Base-by-base conservation (phyloP, 2,888 invertebrate genomes). In the Trisateles emortualis region DNA sequence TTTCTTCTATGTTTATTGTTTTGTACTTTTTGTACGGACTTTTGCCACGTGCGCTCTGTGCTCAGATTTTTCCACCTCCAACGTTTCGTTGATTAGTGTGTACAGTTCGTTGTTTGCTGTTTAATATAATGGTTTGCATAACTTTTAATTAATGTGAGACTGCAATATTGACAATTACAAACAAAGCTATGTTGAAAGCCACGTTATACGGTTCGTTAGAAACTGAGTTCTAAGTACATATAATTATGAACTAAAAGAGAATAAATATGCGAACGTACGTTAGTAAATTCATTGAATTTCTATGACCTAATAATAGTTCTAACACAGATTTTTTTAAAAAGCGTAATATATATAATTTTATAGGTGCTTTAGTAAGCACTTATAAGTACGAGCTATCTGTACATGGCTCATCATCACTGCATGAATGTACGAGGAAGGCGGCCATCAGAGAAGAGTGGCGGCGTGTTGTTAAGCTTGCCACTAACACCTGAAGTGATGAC, bases 1-100 rank as follows among this genome's bases (percentile, higher is more conserved):
- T 80, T 75, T 79, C 81, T 79, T 82, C 71, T 74, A 64, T 74
- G 77, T 76, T 77, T 72, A 78, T 83, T 80, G 79, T 82, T 80
- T 79, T 78, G 71, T 70, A 70, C 74, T 64, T 71, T 78, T 73
- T 70, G 52, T 33, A 14, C 59, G 59, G 54, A 69, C 68, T 70
- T 76, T 73, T 70, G 53, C 60, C 60, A 60, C 68, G 61, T 73
- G 67, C 54, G 50, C 51, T 56, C 59, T 42, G 36, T 3, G 6
- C 33, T 10, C 24, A 10, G 36, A 13, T 44, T 57, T 62, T 41
- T 33, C 9, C 32, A 26, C 5, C 38, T 43, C 38, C 6, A 39
- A 36, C 48, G 36, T 53, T 46, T 13, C 41, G 52, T 55, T 58
- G 49, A 70, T 68, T 62, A 62, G 45, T 56, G 38, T 30, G 24